phyloP scores from a whole-genome alignment of 2,888 invertebrate genomes.

The Buathra laborator region DNA sequence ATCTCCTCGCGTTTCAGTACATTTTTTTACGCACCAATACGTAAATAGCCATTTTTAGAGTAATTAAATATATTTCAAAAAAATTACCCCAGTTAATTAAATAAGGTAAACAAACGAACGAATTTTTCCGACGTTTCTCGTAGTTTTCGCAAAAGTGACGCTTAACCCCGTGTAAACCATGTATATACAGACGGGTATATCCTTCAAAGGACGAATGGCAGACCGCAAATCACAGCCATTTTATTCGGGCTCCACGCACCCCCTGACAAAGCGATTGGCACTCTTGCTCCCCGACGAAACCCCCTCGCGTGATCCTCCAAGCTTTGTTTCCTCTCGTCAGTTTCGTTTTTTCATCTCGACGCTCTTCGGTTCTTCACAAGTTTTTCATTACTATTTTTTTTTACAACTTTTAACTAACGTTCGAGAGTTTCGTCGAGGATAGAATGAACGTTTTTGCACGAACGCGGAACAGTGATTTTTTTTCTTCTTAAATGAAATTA shows the following conservation, averaged over 20 bases:
- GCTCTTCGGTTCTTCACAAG: not conserved
- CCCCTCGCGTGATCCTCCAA: slow-evolving; percentile 22
- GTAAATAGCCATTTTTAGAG: slow-evolving; percentile 68
- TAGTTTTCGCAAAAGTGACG: not conserved
- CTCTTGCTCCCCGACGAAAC: slow-evolving; percentile 33
- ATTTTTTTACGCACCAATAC: slow-evolving; percentile 77
- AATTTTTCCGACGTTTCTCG: slow-evolving; percentile 6
- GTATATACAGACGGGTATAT: not conserved
- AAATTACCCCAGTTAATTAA: not conserved
- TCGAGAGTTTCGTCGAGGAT: not conserved
- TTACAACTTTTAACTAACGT: too few species aligned
- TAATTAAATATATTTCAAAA: not conserved
- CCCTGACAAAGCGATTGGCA: slow-evolving; percentile 56
- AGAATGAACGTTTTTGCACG: not conserved
- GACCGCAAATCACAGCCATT: slow-evolving; percentile 80
- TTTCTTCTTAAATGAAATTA: slow-evolving; percentile 56
- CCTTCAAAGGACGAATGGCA: slow-evolving; percentile 56
- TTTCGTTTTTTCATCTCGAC: not conserved
- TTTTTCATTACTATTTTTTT: not conserved
- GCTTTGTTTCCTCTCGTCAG: not conserved
- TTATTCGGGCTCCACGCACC: slow-evolving; percentile 68
- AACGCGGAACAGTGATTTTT: slow-evolving; percentile 31
- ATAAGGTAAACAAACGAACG: not conserved
- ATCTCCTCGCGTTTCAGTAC: slow-evolving; percentile 64
- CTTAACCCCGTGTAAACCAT: slow-evolving; percentile 15